Conservation (phyloP, 2,797 vertebrate species). For the Balearica regulorum region DNA sequence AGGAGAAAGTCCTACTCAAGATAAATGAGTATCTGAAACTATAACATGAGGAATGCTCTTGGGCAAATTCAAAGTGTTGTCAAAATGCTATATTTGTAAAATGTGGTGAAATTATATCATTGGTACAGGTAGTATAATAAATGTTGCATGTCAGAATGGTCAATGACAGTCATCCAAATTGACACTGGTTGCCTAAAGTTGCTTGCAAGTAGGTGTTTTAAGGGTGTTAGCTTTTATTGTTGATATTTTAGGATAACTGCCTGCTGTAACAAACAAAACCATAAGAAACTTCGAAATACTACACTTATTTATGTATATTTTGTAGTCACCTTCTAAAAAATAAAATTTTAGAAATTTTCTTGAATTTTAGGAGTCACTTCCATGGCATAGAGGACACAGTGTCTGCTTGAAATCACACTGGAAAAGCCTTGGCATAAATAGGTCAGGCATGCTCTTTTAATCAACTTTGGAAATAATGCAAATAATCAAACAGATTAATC, state of each 20-base stretch:
- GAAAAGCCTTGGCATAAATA: not conserved
- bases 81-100: not conserved
- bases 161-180: not conserved
- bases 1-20: not conserved
- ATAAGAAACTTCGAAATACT: not conserved
- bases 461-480: not conserved
- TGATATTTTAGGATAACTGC: not conserved
- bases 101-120: not conserved
- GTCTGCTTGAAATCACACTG: not conserved
- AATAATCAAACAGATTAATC: not conserved
- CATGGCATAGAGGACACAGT: not conserved
- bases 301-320: not conserved
- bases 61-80: not conserved
- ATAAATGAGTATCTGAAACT: not conserved
- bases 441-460: not conserved
- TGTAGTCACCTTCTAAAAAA: not conserved
- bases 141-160: not conserved
- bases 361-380: not conserved
- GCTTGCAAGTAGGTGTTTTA: not conserved
- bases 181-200: not conserved
- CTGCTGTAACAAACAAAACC: not conserved
- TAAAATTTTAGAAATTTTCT: not conserved
- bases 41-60: not conserved
- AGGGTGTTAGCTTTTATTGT: not conserved
- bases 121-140: not conserved